Evolutionary conservation across 2,888 invertebrate genomes (phyloP).

Genomic region (Hydriomena furcata): DNA sequence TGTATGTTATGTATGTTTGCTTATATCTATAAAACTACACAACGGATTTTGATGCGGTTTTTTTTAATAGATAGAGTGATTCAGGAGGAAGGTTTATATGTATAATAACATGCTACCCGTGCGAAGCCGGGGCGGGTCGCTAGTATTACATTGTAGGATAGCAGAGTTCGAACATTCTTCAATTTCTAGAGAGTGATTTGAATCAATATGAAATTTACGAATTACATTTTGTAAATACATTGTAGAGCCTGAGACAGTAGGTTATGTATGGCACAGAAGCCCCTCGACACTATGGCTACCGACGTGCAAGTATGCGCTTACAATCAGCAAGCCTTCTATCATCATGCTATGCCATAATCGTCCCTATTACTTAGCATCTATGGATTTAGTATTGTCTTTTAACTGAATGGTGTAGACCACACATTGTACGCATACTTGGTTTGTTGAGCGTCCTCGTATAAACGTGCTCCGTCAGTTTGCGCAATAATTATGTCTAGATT

Average conservation of each 20-base stretch:
- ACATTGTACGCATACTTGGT: conserved; percentile 30
- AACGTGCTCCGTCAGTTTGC: conserved; percentile 30
- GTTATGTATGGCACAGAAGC: conserved; percentile 35
- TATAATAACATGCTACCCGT: too few relatives aligned
- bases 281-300: conserved; percentile 33
- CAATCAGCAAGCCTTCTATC: conserved; percentile 25
- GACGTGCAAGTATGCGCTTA: conserved; percentile 39
- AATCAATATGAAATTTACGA: too few relatives aligned
- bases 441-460: conserved; percentile 30
- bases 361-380: conserved; percentile 23
- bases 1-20: too few relatives aligned
- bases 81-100: too few relatives aligned
- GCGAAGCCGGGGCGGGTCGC: too few relatives aligned
- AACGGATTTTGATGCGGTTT: too few relatives aligned
- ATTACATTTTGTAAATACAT: background rate
- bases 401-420: conserved; percentile 22
- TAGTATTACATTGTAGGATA: too few relatives aligned
- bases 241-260: conserved; percentile 15
- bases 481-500: conserved; percentile 27
- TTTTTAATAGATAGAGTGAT: too few relatives aligned
- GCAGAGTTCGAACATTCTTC: too few relatives aligned
- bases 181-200: background rate
- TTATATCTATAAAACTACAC: too few relatives aligned
- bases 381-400: conserved; percentile 19
- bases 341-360: conserved; percentile 24